Evolutionary conservation across 2,113 vertebrate genomes (phyloP), one percentile per base, ranked within the genome.

Genomic region (Himantopus leucocephalus): DNA sequence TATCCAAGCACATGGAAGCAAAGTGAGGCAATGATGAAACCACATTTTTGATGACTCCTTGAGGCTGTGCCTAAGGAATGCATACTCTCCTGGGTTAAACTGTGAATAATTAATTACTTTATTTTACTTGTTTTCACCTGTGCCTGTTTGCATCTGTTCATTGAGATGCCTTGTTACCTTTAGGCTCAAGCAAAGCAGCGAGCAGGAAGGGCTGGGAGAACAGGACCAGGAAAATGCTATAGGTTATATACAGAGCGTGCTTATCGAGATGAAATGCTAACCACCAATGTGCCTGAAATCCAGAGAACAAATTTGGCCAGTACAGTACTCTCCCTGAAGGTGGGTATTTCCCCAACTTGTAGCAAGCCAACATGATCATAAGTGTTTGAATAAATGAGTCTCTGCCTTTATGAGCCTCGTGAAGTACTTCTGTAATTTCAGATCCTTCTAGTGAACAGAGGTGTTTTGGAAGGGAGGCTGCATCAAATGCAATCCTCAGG

Each of bases 171-270:
- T 63, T 76, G 14, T 92, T 88, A 2, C 18, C 37, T 67, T 58
- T 23, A 99, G 99, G 99, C 99, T 73, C 99, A 99, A 97, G 99
- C 99, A 50, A 99, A 99, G 96, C 99, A 99, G 95, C 97, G 99
- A 80, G 99, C 99, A 3, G 99, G 99, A 21, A 98, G 99, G 82
- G 99, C 99, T 17, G 99, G 99, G 34, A 98, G 99, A 72, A 99
- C 99, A 0, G 99, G 99, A 8, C 99, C 99, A 0, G 99, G 99
- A 13, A 99, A 99, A 56, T 99, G 99, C 96, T 99, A 99, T 85
- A 97, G 99, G 60, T 97, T 99, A 0, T 99, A 99, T 91, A 99
- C 99, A 0, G 99, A 99, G 87, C 98, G 99, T n/a, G 99, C 99
- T 10, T 99, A 99, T 88, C 98, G 99, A 52, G 99, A 99, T 64